Base-by-base conservation (phyloP, 2,888 invertebrate species). In the Thera obeliscata region DNA sequence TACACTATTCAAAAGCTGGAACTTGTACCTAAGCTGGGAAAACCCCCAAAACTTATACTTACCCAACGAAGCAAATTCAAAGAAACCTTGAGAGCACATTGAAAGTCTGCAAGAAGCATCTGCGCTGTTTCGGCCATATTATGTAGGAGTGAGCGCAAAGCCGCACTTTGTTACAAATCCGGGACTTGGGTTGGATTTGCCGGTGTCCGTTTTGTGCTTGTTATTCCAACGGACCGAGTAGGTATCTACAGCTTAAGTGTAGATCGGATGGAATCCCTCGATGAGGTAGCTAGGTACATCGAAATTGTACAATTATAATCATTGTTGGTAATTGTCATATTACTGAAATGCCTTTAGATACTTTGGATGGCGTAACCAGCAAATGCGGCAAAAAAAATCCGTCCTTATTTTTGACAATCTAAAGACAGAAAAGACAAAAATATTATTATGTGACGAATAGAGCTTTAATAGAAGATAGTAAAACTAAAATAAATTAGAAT, bases 161-260 rank as follows among this genome's bases (percentile, higher is more conserved):
- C 89, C 86, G 81, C 84, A 87, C 89, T 90, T 87, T 88, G 87
- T 87, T 81, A 89, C 89, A 90, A 91, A 91, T 91, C 90, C 89
- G 81, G 84, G 85, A 83, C 87, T 87, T 76, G 83, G 83, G 85
- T 85, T 83, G 88, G 90, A 90, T 90, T 90, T 88, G 83, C 85
- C 85, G 79, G 87, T 85, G 88, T 88, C 89, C 89, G 86, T 86
- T 87, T 83, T 82, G 83, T 83, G 85, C 87, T 88, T 89, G 90
- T 89, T 90, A 91, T 90, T 88, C 86, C 83, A 81, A 77, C 81
- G 80, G 82, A 80, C 79, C 81, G 79, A 74, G 82, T 57, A 36
- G 12, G 12, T 77, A 78, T 79, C 56, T 62, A 74, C 67, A 81
- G 81, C 80, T 81, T 81, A 82, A 80, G 78, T 79, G 72, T 75